Base-by-base conservation (phyloP, 2,888 invertebrate species). In the Athripsodes cinereus region DNA sequence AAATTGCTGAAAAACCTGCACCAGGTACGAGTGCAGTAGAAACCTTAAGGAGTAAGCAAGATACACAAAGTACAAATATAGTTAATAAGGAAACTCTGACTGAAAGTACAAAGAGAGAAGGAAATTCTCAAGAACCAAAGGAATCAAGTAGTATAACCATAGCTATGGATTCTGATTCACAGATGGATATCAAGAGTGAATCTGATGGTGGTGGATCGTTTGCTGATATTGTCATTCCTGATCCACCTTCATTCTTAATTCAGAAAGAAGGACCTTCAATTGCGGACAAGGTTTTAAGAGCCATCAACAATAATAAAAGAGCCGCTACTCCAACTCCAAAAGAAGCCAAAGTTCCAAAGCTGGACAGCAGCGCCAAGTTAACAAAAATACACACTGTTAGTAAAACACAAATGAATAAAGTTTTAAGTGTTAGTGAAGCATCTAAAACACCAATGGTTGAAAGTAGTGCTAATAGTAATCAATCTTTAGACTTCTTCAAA, bases 231-330 rank as follows among this genome's bases (percentile, higher is more conserved):
- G 52, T 76, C 0, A 63, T 78, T n/a, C 78, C 78, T 0, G 78
- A 78, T 62, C 78, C 78, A 1, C 78, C 78, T 0, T 75, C 76
- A 1, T 78, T 78, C 68, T 68, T 76, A 1, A 66, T 78, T 11
- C 78, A 78, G 62, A 74, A 78, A 2, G 78, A 78, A 64, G 78
- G 78, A 1, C 80, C 81, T 1, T 83, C 84, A 61, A 84, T 84
- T 65, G 83, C 83, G 0, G 84, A 84, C 64, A 83, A 82, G 67
- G 76, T 84, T 2, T 72, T 84, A 1, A 81, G 82, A 67, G 83
- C 82, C 5, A 80, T 73, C 70, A 82, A 74, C 71, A 83, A 74
- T 69, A 83, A 75, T 64, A 83, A 75, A 69, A 72, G 55, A 70
- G 75, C 72, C 65, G 71, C 74, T 61, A 81, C 72, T 54, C 52